Percentiles rank a stretch among this genome's conserved stretches.
These are phyloP conservation scores for Crotalus horridus DNA, from an alignment of 2,113 vertebrate species.

Conservation along the genomic window DNA sequence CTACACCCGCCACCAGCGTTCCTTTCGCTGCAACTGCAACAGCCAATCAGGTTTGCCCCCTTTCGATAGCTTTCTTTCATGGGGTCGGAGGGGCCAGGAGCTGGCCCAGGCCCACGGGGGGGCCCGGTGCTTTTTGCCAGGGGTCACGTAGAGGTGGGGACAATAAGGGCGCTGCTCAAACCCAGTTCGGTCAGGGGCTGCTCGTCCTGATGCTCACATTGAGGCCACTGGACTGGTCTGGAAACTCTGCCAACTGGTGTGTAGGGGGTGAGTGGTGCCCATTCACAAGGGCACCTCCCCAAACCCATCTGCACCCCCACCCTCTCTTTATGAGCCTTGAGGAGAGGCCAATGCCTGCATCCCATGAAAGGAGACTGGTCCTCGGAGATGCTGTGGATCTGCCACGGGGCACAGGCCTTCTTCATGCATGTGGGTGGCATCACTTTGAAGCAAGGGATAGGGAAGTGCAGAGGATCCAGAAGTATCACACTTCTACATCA, in stretches of 20 bases:
- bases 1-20: conserved; percentile 93
- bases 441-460: not conserved
- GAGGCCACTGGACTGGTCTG: not conserved
- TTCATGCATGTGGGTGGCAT: not conserved
- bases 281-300: not conserved
- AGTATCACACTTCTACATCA: not conserved
- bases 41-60: conserved; percentile 97
- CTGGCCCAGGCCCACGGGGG: conserved; percentile 20
- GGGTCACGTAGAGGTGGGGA: not conserved
- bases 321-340: not conserved
- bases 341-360: not conserved
- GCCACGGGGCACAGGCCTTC: conserved; percentile 13
- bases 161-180: not conserved
- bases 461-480: conserved; percentile 19
- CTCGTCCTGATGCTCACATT: not conserved
- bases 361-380: not conserved
- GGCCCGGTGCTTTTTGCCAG: not conserved
- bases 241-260: not conserved
- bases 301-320: not conserved
- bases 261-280: too few relatives aligned
- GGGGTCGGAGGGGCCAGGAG: conserved; percentile 62
- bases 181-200: not conserved
- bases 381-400: conserved; percentile 43
- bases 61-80: conserved; percentile 82
- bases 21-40: conserved; percentile 92